A percentile compares a stretch with the other conserved stretches of the same genome.
These are phyloP conservation scores for Nesoenas mayeri DNA, from an alignment of 2,113 vertebrate genomes.

Conservation along the genomic window DNA sequence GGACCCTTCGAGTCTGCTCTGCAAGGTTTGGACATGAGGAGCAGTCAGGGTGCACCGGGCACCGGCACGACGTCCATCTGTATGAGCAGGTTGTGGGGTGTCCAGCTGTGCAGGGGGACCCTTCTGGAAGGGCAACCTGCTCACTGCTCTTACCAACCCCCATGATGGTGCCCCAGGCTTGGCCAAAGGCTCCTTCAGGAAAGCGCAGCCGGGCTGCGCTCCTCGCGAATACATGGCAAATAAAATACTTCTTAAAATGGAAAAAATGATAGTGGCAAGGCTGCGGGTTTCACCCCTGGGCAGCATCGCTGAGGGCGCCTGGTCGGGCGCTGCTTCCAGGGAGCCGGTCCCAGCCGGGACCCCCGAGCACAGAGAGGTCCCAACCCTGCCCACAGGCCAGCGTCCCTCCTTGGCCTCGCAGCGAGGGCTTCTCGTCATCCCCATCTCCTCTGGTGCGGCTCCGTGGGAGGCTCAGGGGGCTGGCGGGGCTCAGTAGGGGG, in stretches of 20 bases:
- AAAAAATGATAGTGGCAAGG: accelerated
- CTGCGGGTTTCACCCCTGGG: background rate
- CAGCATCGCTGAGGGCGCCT: background rate
- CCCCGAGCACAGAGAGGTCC: background rate
- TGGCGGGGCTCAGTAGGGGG: slow-evolving; percentile 82
- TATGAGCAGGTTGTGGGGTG: background rate
- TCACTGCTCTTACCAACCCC: background rate
- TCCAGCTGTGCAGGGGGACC: background rate
- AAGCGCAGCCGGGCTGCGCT: background rate
- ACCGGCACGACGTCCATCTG: accelerated
- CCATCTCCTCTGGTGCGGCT: background rate
- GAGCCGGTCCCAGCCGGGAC: background rate
- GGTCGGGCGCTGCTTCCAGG: background rate
- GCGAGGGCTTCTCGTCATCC: background rate
- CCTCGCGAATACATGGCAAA: background rate
- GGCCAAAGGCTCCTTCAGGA: background rate
- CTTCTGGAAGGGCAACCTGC: background rate
- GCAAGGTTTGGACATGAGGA: background rate
- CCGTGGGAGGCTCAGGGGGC: background rate
- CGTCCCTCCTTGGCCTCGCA: background rate
- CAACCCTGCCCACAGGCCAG: background rate
- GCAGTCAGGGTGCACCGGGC: background rate
- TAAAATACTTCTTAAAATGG: background rate
- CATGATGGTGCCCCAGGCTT: accelerated
- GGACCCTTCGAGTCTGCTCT: background rate